Base-by-base conservation (phyloP, 2,888 invertebrate genomes). In the Chesias legatella region DNA sequence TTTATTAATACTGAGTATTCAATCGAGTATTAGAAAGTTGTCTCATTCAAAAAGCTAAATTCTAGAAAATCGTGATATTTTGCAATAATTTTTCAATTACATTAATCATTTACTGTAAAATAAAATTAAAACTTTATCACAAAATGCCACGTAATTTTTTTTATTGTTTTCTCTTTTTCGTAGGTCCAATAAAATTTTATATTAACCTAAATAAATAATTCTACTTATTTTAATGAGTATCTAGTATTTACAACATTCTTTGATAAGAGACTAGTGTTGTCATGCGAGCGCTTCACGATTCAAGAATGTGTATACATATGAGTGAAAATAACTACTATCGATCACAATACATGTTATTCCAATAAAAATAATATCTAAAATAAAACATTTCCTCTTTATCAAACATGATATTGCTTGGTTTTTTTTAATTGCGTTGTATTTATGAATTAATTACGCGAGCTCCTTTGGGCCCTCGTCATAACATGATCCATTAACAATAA, bases 201-300 rank as follows among this genome's bases (percentile, higher is more conserved):
- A 69, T 67, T 67, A 63, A 64, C 70, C 78, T 84, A 77, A 66
- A 75, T 77, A 77, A 79, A 82, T 81, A 80, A 66, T 79, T 77
- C 81, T 85, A 85, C 79, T 80, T 84, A 48, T 43, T 69, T 69
- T 74, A 75, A 79, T 75, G 78, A 80, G 78, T 83, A 81, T 76
- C 81, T 84, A 82, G 73, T 86, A 86, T 86, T 78, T 86, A 86
- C 85, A 86, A 63, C 60, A 71, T 67, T 73, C 61, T 60, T 79
- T 81, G 73, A 80, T 83, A 77, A 73, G 79, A 72, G 76, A 84
- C 81, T 84, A 83, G 81, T 73, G 64, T 67, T 71, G 67, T 53
- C 48, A 48, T 50, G 50, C 44, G 53, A 46, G 33, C 43, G 33
- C 43, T 44, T 53, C 54, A 57, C 42, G 46, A 47, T 36, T 46